These are phyloP conservation scores for Nomada fabriciana DNA, from an alignment of 2,888 invertebrate genomes.

Conservation along the genomic window DNA sequence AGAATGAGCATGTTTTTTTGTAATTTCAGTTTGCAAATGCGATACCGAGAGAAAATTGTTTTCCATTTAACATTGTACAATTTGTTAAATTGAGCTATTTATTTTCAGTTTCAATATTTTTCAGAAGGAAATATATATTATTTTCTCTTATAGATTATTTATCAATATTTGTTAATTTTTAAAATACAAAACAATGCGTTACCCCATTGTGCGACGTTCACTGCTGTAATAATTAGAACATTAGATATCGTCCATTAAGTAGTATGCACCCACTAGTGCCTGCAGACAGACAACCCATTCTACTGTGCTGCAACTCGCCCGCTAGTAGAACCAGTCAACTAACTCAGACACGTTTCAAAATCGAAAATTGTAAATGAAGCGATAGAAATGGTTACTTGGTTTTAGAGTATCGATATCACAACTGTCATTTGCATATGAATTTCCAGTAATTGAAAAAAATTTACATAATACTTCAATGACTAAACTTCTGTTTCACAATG, in stretches of 20 bases:
- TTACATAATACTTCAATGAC: background rate
- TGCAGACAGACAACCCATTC: constrained; percentile 40
- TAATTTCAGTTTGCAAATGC: too few species aligned
- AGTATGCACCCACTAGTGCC: background rate
- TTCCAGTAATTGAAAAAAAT: background rate
- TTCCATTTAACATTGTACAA: too few species aligned
- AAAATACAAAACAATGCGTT: background rate
- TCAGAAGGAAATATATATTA: background rate
- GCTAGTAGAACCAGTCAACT: background rate
- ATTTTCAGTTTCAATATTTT: background rate
- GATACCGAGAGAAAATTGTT: too few species aligned
- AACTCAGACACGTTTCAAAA: background rate
- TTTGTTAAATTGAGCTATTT: background rate
- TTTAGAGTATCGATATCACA: background rate
- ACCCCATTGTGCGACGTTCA: too few species aligned
- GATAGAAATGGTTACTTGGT: background rate
- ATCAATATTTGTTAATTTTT: background rate
- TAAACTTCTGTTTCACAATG: background rate
- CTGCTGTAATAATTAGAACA: background rate
- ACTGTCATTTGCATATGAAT: background rate
- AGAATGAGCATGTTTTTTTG: too few species aligned
- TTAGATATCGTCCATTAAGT: background rate
- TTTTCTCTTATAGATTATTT: background rate
- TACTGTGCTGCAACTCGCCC: background rate
- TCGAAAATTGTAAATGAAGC: background rate